phyloP scores from a whole-genome alignment of 2,797 vertebrate genomes.

The Bufotes viridis region DNA sequence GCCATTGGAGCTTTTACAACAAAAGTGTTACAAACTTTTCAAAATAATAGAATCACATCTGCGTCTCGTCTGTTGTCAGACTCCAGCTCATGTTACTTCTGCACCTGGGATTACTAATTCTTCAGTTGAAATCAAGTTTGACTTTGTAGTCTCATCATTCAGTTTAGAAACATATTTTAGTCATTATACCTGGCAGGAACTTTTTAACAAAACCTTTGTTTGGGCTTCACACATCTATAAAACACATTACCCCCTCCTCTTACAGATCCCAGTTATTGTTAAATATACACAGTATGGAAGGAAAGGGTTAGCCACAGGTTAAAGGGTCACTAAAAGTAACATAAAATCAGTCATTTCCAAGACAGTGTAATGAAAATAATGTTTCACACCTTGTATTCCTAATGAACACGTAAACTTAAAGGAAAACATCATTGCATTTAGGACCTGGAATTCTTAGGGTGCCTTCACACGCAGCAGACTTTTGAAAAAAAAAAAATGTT shows the following conservation, averaged over 20 bases:
- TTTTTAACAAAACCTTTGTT: slow-evolving; percentile 51
- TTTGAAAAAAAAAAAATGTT: too few species aligned
- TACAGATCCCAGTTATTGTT: slow-evolving; percentile 2
- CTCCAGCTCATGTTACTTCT: slow-evolving; percentile 45
- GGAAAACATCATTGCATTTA: too few species aligned
- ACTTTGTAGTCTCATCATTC: slow-evolving; percentile 59
- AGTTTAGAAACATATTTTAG: slow-evolving; percentile 55
- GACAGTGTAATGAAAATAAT: neutral
- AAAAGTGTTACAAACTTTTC: slow-evolving; percentile 49
- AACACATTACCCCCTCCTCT: slow-evolving; percentile 46
- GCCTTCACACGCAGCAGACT: too few species aligned
- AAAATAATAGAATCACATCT: slow-evolving; percentile 57
- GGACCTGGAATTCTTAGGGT: too few species aligned
- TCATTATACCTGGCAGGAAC: slow-evolving; percentile 59
- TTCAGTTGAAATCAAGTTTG: slow-evolving; percentile 57
- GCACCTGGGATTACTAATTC: slow-evolving; percentile 59
- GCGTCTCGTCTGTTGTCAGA: slow-evolving; percentile 33
- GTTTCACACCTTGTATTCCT: slow-evolving; percentile 24
- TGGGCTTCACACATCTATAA: slow-evolving; percentile 57
- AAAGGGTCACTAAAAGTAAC: slow-evolving; percentile 24
- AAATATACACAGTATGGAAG: slow-evolving; percentile 21
- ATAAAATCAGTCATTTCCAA: slow-evolving; percentile 23
- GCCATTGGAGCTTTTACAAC: slow-evolving; percentile 41
- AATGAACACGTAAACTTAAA: neutral
- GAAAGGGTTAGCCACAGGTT: slow-evolving; percentile 37